Conservation (phyloP, 2,797 vertebrate genomes). For the Melanogrammus aeglefinus region DNA sequence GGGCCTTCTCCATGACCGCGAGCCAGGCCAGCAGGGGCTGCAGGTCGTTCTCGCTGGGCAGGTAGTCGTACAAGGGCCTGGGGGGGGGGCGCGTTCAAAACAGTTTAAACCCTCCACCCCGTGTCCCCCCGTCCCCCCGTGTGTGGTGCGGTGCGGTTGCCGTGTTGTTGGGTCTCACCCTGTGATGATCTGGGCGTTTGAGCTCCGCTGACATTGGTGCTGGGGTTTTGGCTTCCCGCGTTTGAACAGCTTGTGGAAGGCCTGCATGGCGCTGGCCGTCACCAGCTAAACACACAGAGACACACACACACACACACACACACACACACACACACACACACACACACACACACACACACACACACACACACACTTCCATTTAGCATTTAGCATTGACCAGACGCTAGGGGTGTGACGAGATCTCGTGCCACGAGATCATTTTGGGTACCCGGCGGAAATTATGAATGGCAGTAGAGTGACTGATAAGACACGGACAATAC, state of each 20-base stretch:
- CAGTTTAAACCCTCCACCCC: background rate
- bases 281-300: conserved; percentile 85
- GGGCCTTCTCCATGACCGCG: conserved; percentile 92
- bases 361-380: background rate
- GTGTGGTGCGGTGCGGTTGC: background rate
- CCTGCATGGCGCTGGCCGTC: conserved; percentile 93
- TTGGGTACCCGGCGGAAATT: no score
- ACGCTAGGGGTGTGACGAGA: no score
- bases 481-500: no score
- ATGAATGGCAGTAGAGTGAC: no score
- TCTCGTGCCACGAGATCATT: no score
- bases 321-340: no score
- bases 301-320: no score
- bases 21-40: conserved; percentile 93
- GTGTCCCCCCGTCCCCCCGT: no score
- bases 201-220: conserved; percentile 83
- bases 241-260: conserved; percentile 91
- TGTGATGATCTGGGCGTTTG: conserved; percentile 92
- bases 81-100: conserved; percentile 7
- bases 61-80: conserved; percentile 94
- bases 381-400: no score
- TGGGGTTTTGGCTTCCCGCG: conserved; percentile 68
- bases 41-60: conserved; percentile 89
- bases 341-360: no score
- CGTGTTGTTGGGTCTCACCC: conserved; percentile 64